phyloP scores from a whole-genome alignment of 2,888 invertebrate genomes.

The Molorchus minor region DNA sequence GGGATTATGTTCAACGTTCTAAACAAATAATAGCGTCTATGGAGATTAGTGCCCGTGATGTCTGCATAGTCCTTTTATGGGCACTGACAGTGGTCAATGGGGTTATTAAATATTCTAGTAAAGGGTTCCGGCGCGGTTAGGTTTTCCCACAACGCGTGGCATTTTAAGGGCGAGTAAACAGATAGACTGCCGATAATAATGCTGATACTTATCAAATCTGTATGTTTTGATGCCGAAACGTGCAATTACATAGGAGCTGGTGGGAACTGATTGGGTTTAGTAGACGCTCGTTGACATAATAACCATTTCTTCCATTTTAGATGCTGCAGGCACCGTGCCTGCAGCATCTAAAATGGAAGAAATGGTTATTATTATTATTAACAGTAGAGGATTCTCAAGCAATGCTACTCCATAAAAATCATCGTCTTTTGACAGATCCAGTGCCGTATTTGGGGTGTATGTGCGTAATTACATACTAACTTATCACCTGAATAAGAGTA shows the following conservation, averaged over 20 bases:
- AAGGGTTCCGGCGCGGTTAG: slow-evolving; percentile 38
- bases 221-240: slow-evolving; percentile 39
- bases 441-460: no score
- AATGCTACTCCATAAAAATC: no score
- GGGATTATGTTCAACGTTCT: slow-evolving; percentile 39
- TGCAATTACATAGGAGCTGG: slow-evolving; percentile 33
- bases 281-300: no score
- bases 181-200: slow-evolving; percentile 28
- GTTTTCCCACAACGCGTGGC: slow-evolving; percentile 46
- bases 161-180: slow-evolving; percentile 39
- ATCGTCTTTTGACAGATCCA: no score
- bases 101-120: slow-evolving; percentile 32
- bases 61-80: slow-evolving; percentile 32
- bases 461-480: no score
- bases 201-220: slow-evolving; percentile 40
- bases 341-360: no score
- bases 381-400: no score
- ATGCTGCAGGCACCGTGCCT: no score
- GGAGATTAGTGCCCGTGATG: slow-evolving; percentile 28
- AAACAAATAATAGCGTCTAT: slow-evolving; percentile 37
- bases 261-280: slow-evolving; percentile 45
- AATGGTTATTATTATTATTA: no score
- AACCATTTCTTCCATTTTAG: no score
- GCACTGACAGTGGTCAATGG: slow-evolving; percentile 27
- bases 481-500: no score